Conservation (phyloP, 2,888 invertebrate species). For the Hypomecis punctinalis region DNA sequence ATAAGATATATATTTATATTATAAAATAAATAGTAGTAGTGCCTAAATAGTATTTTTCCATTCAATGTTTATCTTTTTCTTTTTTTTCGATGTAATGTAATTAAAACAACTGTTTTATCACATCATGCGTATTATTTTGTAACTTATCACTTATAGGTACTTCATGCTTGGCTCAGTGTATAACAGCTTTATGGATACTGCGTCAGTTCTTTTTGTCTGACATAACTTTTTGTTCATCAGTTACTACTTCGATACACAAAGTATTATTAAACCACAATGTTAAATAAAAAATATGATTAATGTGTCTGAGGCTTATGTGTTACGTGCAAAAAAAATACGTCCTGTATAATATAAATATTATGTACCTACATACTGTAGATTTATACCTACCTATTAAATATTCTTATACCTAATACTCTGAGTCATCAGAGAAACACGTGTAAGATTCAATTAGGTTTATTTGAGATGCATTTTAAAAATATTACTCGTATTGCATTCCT, state of each 20-base stretch:
- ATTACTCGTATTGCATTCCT: not conserved
- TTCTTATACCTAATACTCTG: constrained; percentile 1
- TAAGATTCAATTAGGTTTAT: not conserved
- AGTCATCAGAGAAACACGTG: not conserved
- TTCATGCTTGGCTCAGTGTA: not conserved
- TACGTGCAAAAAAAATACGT: constrained; percentile 49
- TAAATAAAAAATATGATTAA: constrained; percentile 56
- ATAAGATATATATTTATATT: too few species aligned
- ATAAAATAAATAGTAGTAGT: too few species aligned
- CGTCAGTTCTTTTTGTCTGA: constrained; percentile 25
- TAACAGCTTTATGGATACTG: constrained; percentile 6
- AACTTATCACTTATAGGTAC: too few species aligned
- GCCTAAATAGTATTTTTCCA: too few species aligned
- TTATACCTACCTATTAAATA: constrained; percentile 6
- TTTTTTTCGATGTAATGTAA: constrained; percentile 62
- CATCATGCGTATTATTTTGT: too few species aligned
- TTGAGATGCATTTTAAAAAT: not conserved
- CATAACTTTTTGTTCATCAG: constrained; percentile 33
- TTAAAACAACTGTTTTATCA: too few species aligned
- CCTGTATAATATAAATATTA: constrained; percentile 14
- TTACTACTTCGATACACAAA: constrained; percentile 47
- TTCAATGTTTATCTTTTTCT: too few species aligned
- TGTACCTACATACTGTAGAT: not conserved
- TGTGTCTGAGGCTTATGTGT: constrained; percentile 51
- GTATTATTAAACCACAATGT: constrained; percentile 48